A percentile compares a stretch with the other conserved stretches of the same genome.
Evolutionary conservation across 1,140 invertebrate genomes (phyloP).

Genomic region (Drosophila oshimai): DNA sequence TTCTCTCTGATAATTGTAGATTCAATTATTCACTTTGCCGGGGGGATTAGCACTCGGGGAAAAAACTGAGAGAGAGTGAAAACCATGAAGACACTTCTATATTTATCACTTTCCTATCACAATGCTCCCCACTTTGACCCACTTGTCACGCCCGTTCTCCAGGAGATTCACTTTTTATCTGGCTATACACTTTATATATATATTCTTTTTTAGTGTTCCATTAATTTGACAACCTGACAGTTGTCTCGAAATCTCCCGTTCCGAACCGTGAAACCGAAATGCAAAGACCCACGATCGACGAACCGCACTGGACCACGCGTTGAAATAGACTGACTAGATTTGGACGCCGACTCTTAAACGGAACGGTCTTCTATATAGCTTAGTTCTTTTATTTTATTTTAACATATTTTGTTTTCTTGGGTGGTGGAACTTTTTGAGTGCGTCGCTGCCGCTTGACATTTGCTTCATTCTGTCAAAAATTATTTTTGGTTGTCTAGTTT

Average conservation of each 20-base stretch:
- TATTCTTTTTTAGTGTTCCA: conserved; percentile 31
- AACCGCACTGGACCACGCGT: conserved; percentile 79
- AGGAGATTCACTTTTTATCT: conserved; percentile 29
- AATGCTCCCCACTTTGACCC: conserved; percentile 48
- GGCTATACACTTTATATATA: conserved; percentile 22
- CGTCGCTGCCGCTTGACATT: conserved; percentile 30
- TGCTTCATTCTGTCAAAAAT: conserved; percentile 56
- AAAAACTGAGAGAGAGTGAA: neutral
- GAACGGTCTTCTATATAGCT: conserved; percentile 7
- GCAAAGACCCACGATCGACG: conserved; percentile 23
- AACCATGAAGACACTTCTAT: conserved; percentile 37
- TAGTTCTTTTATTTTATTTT: conserved; percentile 37
- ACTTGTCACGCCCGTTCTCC: conserved; percentile 48
- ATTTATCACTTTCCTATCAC: conserved; percentile 26
- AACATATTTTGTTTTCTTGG: conserved; percentile 14
- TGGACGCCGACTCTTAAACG: conserved; percentile 24
- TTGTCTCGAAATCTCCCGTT: conserved; percentile 18
- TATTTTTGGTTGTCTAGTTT: conserved; percentile 23
- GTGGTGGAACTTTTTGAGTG: conserved; percentile 26
- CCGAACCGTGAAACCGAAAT: neutral
- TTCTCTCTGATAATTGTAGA: conserved; percentile 50
- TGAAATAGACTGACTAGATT: conserved; percentile 72
- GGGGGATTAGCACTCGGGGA: conserved; percentile 26
- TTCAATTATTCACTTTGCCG: conserved; percentile 52
- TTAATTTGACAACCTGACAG: conserved; percentile 71